Conservation (phyloP, 2,888 invertebrate species). For the Apotomis betuletana region DNA sequence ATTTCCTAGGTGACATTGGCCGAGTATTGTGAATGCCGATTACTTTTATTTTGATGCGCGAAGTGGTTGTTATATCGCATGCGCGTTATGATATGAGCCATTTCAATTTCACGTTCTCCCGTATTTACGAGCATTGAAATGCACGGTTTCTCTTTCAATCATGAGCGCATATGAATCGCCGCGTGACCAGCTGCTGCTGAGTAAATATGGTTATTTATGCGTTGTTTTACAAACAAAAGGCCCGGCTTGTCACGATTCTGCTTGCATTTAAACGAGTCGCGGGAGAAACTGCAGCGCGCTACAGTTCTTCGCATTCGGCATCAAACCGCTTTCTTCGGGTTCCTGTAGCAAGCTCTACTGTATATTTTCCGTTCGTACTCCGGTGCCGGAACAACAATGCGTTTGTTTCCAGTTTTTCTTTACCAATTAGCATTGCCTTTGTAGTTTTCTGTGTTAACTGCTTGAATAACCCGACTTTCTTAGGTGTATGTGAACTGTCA, state of each 20-base stretch:
- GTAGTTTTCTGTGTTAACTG: conserved; percentile 39
- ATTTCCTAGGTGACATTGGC: conserved; percentile 15
- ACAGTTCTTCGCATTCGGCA: conserved; percentile 48
- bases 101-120: conserved; percentile 46
- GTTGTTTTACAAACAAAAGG: conserved; percentile 53
- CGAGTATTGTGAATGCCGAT: conserved; percentile 5
- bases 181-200: conserved; percentile 46
- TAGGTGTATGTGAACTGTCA: conserved; percentile 32
- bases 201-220: conserved; percentile 47
- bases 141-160: conserved; percentile 62
- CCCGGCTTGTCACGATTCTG: conserved; percentile 53
- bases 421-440: conserved; percentile 45
- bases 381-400: conserved; percentile 19
- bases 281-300: conserved; percentile 33
- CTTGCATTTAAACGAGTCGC: conserved; percentile 52
- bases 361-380: conserved; percentile 10
- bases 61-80: conserved; percentile 9
- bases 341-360: conserved; percentile 44
- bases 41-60: conserved; percentile 12
- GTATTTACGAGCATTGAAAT: conserved; percentile 48
- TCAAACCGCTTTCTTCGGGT: conserved; percentile 54
- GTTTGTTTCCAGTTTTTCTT: conserved; percentile 33
- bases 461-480: conserved; percentile 33
- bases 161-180: conserved; percentile 52
- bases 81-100: conserved; percentile 34